Conservation (phyloP, 2,113 vertebrate species). For the Triplophysa rosa region DNA sequence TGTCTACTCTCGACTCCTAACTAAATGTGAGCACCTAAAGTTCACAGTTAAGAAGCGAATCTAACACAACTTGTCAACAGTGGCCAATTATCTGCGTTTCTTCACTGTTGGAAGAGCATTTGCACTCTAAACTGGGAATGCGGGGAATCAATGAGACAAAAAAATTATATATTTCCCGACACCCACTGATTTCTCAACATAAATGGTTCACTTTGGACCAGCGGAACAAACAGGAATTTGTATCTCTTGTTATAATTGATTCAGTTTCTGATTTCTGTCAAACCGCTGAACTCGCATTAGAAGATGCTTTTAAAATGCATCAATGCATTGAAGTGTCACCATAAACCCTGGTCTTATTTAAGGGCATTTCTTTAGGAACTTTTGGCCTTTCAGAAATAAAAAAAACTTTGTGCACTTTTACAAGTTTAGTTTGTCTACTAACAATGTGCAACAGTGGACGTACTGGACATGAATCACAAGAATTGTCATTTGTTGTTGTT, state of each 20-base stretch:
- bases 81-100: conserved; percentile 54
- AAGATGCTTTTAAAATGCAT: not conserved
- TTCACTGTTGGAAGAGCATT: conserved; percentile 42
- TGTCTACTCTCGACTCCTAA: conserved; percentile 13
- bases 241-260: conserved; percentile 18
- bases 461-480: too few relatives aligned
- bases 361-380: not conserved
- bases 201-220: conserved; percentile 21
- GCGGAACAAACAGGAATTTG: conserved; percentile 4
- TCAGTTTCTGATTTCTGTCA: conserved; percentile 12
- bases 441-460: too few relatives aligned
- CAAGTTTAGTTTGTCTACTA: too few relatives aligned
- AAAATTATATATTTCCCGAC: conserved; percentile 26
- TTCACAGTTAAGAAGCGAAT: conserved; percentile 48
- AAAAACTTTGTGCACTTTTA: not conserved
- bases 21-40: conserved; percentile 37
- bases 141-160: conserved; percentile 48
- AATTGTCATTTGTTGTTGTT: too few relatives aligned
- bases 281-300: conserved; percentile 4
- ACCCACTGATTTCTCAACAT: conserved; percentile 28
- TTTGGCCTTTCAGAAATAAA: not conserved
- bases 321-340: not conserved
- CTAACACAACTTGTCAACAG: conserved; percentile 43
- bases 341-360: not conserved
- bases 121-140: conserved; percentile 35